A percentile compares a stretch with the other conserved stretches of the same genome.
phyloP scores from a whole-genome alignment of 2,888 invertebrate genomes.

The Teinopalpus imperialis region DNA sequence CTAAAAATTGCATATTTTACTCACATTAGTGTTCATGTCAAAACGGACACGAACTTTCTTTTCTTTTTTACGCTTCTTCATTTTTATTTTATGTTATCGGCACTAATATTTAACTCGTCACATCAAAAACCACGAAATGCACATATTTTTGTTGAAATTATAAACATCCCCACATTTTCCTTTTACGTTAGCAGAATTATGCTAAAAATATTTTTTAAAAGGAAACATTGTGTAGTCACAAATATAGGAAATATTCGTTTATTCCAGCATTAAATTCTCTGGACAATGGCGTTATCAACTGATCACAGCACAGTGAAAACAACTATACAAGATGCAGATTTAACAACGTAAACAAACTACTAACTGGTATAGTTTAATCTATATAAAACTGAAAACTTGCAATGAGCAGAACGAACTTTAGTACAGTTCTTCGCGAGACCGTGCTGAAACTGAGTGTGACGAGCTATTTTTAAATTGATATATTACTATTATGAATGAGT shows the following conservation, averaged over 20 bases:
- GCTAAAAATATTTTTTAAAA: too few species aligned
- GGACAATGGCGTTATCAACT: background rate
- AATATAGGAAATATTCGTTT: too few species aligned
- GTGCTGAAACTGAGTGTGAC: constrained; percentile 28
- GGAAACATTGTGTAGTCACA: too few species aligned
- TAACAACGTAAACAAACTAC: constrained; percentile 12
- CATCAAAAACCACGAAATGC: too few species aligned
- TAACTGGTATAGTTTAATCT: background rate
- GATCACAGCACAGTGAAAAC: constrained; percentile 6
- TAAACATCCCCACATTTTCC: too few species aligned
- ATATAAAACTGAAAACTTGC: background rate
- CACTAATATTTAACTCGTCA: too few species aligned
- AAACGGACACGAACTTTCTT: constrained; percentile 59
- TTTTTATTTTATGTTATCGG: constrained; percentile 35
- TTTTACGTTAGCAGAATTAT: background rate
- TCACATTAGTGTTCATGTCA: constrained; percentile 59
- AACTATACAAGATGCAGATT: constrained; percentile 5
- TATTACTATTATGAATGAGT: constrained; percentile 26
- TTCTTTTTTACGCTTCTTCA: constrained; percentile 64
- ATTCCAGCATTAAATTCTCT: too few species aligned
- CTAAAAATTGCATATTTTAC: constrained; percentile 30
- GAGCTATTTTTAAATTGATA: constrained; percentile 30
- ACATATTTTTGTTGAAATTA: background rate
- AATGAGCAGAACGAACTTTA: constrained; percentile 6
- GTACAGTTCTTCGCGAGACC: constrained; percentile 13